Conservation (phyloP, 2,797 vertebrate species). For the Hippopotamyrus pictus region DNA sequence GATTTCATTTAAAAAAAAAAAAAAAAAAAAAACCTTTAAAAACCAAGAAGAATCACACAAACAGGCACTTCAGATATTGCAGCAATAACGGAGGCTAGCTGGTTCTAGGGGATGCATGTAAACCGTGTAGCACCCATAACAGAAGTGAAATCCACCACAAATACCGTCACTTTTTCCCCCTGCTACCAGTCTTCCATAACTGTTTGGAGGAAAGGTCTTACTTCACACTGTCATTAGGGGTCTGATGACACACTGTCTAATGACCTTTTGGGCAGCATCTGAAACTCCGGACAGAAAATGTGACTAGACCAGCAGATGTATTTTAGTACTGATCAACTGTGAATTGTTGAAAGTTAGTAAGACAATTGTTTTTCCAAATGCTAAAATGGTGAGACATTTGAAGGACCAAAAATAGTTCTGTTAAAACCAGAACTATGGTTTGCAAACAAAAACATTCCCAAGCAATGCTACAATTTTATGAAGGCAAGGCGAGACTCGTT, state of each 20-base stretch:
- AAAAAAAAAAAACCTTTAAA: neutral
- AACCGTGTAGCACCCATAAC: constrained; percentile 17
- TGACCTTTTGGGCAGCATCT: neutral
- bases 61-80: constrained; percentile 44
- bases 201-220: constrained; percentile 23
- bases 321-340: neutral
- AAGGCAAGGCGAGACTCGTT: neutral
- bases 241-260: neutral
- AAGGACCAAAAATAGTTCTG: neutral
- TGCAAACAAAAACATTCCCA: constrained; percentile 49
- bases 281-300: neutral
- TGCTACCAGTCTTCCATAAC: constrained; percentile 26
- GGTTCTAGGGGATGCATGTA: neutral
- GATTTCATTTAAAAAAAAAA: constrained; percentile 39
- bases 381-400: neutral
- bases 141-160: constrained; percentile 13
- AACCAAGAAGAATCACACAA: constrained; percentile 32
- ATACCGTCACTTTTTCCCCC: neutral
- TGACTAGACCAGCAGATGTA: neutral
- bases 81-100: constrained; percentile 17
- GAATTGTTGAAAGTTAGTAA: neutral
- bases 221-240: neutral
- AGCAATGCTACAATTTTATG: neutral
- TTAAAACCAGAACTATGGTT: constrained; percentile 1
- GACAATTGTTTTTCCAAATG: neutral